Conservation (phyloP, 2,888 invertebrate species). For the Hypercompe scribonia region DNA sequence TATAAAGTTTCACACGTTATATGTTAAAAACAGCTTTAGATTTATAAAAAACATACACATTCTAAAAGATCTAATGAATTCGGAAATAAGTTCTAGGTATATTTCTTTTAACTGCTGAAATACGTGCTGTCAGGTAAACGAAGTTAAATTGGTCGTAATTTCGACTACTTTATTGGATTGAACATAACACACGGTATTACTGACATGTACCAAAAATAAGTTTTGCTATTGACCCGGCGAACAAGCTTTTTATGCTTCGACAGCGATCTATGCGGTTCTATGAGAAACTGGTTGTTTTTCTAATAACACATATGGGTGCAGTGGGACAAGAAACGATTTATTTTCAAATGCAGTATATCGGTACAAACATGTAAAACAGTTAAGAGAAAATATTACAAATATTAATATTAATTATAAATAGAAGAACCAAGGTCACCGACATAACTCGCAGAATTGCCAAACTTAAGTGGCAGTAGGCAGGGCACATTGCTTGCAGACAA, state of each 20-base stretch:
- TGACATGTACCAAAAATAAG: background rate
- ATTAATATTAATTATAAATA: too few relatives aligned
- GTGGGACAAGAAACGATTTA: background rate
- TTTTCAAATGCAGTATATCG: background rate
- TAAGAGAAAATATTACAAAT: background rate
- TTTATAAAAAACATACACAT: background rate
- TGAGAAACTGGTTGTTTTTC: background rate
- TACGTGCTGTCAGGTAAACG: constrained; percentile 32
- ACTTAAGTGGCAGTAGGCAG: too few relatives aligned
- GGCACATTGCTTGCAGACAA: too few relatives aligned
- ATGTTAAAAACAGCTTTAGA: background rate
- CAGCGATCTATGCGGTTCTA: background rate
- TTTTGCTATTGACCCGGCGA: background rate
- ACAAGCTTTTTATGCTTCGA: background rate
- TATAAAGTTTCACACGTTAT: background rate
- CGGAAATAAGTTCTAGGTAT: constrained; percentile 4
- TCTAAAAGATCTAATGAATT: constrained; percentile 1
- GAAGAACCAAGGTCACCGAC: too few relatives aligned
- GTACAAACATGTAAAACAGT: background rate
- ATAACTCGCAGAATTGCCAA: too few relatives aligned
- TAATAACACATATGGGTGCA: background rate
- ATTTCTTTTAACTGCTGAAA: constrained; percentile 7
- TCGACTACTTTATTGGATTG: constrained; percentile 20
- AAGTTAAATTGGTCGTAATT: constrained; percentile 31
- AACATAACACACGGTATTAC: constrained; percentile 15